phyloP scores from a whole-genome alignment of 2,113 vertebrate species.

The Sarotherodon lohbergeri region DNA sequence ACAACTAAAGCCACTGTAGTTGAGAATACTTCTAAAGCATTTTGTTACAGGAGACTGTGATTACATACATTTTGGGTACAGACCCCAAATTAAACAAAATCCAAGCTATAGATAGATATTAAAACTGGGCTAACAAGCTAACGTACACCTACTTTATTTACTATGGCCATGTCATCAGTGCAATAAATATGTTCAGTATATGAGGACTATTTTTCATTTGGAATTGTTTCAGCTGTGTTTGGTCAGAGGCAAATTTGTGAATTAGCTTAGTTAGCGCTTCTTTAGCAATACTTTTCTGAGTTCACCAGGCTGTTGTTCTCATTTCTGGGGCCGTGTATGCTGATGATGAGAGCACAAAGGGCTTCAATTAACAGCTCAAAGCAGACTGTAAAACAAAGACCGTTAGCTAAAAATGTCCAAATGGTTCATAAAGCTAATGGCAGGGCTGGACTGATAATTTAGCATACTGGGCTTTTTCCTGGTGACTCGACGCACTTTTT shows the following conservation, averaged over 20 bases:
- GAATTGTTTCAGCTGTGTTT: background rate
- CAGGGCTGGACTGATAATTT: background rate
- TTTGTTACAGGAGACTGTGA: background rate
- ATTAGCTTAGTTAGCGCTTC: background rate
- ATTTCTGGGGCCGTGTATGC: too few relatives aligned
- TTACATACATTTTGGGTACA: background rate
- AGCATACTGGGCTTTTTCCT: background rate
- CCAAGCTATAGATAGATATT: accelerated
- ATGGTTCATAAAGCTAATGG: background rate
- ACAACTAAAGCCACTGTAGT: background rate
- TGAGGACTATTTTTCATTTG: background rate
- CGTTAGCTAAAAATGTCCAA: background rate
- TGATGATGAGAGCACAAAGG: background rate
- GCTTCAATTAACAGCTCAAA: background rate
- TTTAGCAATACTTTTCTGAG: background rate
- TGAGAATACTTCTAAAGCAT: background rate
- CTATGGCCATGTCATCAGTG: background rate
- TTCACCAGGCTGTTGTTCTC: background rate
- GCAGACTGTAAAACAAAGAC: background rate
- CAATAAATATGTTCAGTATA: background rate
- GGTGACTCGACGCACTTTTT: background rate
- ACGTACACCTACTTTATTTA: background rate
- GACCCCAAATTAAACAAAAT: background rate
- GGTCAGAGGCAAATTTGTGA: background rate
- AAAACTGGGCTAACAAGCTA: background rate